phyloP scores from a whole-genome alignment of 2,888 invertebrate species.

The Archaeoteleia sp. region DNA sequence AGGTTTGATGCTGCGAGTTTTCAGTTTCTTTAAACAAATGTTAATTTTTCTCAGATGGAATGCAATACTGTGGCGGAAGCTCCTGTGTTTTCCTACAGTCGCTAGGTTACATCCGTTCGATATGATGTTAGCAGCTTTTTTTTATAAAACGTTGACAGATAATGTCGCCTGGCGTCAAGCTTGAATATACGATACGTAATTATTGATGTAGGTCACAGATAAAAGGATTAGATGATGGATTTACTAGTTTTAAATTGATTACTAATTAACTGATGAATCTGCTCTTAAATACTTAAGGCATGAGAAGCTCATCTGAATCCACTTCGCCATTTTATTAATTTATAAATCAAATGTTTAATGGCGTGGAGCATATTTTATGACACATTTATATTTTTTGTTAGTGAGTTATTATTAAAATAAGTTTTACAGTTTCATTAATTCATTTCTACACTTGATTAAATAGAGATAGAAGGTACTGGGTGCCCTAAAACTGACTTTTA shows the following conservation, averaged over 20 bases:
- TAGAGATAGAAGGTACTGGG: too few species aligned
- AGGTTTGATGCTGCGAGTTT: too few species aligned
- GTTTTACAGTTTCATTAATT: too few species aligned
- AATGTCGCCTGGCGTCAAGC: slow-evolving; percentile 4
- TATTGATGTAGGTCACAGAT: background rate
- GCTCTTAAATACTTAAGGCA: too few species aligned
- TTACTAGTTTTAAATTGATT: background rate
- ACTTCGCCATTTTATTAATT: too few species aligned
- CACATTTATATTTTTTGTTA: too few species aligned
- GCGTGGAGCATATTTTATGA: too few species aligned
- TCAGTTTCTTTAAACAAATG: slow-evolving; percentile 5
- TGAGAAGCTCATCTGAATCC: too few species aligned
- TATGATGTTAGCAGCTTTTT: slow-evolving; percentile 40
- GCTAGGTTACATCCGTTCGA: slow-evolving; percentile 51
- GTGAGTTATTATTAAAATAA: too few species aligned
- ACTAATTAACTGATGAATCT: background rate
- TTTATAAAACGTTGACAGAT: slow-evolving; percentile 31
- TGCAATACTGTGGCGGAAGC: slow-evolving; percentile 32
- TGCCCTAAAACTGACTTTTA: too few species aligned
- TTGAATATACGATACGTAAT: background rate
- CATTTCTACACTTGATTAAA: too few species aligned
- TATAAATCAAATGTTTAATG: too few species aligned
- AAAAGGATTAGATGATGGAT: background rate
- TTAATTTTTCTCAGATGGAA: slow-evolving; percentile 21
- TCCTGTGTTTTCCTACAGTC: slow-evolving; percentile 42